Conservation (phyloP, 2,113 vertebrate genomes). For the Nesogale talazaci region DNA sequence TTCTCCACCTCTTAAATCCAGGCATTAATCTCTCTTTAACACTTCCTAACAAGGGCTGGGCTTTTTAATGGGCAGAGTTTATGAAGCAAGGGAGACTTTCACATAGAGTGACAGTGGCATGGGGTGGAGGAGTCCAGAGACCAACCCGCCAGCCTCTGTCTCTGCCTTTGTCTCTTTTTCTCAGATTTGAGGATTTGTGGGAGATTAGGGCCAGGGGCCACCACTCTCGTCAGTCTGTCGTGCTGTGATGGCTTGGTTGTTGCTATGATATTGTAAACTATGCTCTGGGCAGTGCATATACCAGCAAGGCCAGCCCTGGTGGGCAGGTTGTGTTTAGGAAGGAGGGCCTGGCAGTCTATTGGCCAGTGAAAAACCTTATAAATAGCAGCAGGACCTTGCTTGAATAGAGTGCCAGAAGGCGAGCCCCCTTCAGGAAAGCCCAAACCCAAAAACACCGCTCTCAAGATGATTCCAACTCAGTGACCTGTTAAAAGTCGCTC, state of each 20-base stretch:
- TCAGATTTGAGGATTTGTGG: constrained; percentile 87
- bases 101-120: constrained; percentile 49
- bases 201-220: constrained; percentile 88
- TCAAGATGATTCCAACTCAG: too few species aligned
- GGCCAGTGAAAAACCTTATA: background rate
- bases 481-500: too few species aligned
- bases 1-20: constrained; percentile 76
- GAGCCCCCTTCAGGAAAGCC: background rate
- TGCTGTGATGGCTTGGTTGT: background rate
- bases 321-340: background rate
- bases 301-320: background rate
- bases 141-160: background rate
- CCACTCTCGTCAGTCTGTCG: background rate
- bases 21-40: constrained; percentile 82
- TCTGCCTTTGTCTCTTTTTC: constrained; percentile 66
- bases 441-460: too few species aligned
- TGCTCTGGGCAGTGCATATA: background rate
- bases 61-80: constrained; percentile 81
- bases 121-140: constrained; percentile 3
- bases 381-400: background rate
- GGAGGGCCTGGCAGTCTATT: background rate
- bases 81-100: constrained; percentile 81
- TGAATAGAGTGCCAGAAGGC: background rate
- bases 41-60: constrained; percentile 80
- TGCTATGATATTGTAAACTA: background rate